Percentiles rank a stretch among this genome's conserved stretches.
These are phyloP conservation scores for Formica selysi DNA, from an alignment of 1,140 invertebrate species.

Conservation along the genomic window DNA sequence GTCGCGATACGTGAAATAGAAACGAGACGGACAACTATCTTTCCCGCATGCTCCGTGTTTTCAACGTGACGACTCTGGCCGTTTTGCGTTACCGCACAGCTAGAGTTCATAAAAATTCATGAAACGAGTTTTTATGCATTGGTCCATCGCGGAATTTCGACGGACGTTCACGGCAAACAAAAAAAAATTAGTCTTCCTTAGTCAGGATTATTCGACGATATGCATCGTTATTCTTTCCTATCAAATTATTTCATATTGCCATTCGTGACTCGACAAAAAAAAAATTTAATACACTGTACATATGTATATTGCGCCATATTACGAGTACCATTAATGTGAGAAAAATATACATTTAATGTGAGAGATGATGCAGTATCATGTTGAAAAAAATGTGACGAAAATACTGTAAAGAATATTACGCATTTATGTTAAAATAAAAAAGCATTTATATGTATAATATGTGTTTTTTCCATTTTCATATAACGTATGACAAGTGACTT, in stretches of 20 bases:
- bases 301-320: too few species aligned
- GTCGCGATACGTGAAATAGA: slow-evolving; percentile 68
- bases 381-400: slow-evolving; percentile 25
- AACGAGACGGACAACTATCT: slow-evolving; percentile 49
- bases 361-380: background rate
- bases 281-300: background rate
- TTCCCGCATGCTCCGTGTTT: slow-evolving; percentile 1
- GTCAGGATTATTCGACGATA: slow-evolving; percentile 1
- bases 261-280: background rate
- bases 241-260: slow-evolving; percentile 1
- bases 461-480: slow-evolving; percentile 9
- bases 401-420: background rate
- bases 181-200: slow-evolving; percentile 10
- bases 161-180: slow-evolving; percentile 10
- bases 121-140: slow-evolving; percentile 44
- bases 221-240: background rate
- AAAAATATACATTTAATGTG: background rate
- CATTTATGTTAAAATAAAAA: slow-evolving; percentile 19
- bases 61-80: slow-evolving; percentile 37
- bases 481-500: background rate
- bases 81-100: slow-evolving; percentile 40
- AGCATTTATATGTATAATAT: background rate
- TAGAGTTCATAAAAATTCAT: slow-evolving; percentile 59
- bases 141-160: slow-evolving; percentile 51
- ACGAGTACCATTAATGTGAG: background rate